These are phyloP conservation scores for Cynoglossus semilaevis DNA, from an alignment of 2,113 vertebrate species.

Conservation along the genomic window DNA sequence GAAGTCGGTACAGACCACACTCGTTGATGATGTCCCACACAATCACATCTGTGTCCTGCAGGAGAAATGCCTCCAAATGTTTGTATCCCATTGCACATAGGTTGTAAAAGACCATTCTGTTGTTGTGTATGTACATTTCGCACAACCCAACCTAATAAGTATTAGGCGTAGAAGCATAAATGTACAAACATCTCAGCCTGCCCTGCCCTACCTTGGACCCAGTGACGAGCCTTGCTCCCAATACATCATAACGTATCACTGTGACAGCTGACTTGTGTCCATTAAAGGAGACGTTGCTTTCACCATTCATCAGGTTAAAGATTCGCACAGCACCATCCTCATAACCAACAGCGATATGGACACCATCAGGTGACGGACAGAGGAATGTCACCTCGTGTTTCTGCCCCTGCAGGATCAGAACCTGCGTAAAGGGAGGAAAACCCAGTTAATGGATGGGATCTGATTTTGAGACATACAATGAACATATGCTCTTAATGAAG, in stretches of 20 bases:
- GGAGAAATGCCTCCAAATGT: background rate
- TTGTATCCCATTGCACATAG: no score
- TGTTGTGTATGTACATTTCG: no score
- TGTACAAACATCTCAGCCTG: background rate
- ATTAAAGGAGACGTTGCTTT: conserved; percentile 86
- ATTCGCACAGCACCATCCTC: conserved; percentile 88
- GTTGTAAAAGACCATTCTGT: no score
- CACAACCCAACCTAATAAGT: no score
- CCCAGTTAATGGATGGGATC: background rate
- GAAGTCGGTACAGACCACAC: conserved; percentile 90
- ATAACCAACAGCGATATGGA: conserved; percentile 91
- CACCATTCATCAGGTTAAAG: conserved; percentile 87
- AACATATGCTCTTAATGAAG: background rate
- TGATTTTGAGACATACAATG: background rate
- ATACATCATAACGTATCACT: conserved; percentile 82
- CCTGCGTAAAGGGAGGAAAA: conserved; percentile 63
- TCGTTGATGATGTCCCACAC: conserved; percentile 98
- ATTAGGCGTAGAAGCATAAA: background rate
- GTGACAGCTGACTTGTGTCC: conserved; percentile 91
- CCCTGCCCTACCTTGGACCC: conserved; percentile 83
- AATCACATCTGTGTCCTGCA: conserved; percentile 94
- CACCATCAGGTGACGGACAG: conserved; percentile 87
- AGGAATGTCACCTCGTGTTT: conserved; percentile 91
- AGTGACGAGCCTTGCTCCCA: conserved; percentile 89
- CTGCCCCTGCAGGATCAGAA: conserved; percentile 88